These are phyloP conservation scores for Calidris pygmaea DNA, from an alignment of 2,113 vertebrate genomes.

Conservation along the genomic window DNA sequence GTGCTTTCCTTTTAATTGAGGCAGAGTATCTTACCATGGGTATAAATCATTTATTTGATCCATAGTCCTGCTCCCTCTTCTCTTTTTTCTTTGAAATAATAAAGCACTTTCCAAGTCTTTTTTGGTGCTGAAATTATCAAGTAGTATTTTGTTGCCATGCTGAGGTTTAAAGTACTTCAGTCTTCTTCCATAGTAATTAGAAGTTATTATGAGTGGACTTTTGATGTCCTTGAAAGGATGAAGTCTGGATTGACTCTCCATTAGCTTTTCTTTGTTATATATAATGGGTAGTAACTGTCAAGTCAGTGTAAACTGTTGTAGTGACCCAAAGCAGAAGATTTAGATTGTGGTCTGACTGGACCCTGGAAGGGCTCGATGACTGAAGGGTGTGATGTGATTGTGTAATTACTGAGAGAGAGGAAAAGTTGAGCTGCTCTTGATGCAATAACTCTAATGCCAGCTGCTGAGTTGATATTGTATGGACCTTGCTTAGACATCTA, in stretches of 20 bases:
- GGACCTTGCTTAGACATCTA: background rate
- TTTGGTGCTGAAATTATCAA: background rate
- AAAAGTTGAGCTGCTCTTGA: background rate
- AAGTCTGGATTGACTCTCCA: background rate
- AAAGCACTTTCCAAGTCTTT: background rate
- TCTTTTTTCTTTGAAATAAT: background rate
- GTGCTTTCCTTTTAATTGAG: conserved; percentile 13
- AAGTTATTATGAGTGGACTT: background rate
- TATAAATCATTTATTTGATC: background rate
- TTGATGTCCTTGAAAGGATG: background rate
- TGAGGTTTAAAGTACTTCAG: background rate
- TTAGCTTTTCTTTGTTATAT: background rate
- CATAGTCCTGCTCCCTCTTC: background rate
- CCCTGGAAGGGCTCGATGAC: background rate
- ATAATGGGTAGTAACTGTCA: background rate
- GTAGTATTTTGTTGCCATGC: background rate
- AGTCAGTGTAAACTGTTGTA: background rate
- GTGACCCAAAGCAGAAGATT: background rate
- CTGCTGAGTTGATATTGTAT: background rate
- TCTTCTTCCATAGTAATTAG: background rate
- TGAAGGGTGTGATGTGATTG: background rate
- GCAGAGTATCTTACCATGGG: background rate
- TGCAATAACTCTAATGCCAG: background rate
- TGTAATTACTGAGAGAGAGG: background rate
- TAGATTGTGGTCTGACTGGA: background rate